Conservation (phyloP, 2,113 vertebrate species). For the Apaloderma vittatum region DNA sequence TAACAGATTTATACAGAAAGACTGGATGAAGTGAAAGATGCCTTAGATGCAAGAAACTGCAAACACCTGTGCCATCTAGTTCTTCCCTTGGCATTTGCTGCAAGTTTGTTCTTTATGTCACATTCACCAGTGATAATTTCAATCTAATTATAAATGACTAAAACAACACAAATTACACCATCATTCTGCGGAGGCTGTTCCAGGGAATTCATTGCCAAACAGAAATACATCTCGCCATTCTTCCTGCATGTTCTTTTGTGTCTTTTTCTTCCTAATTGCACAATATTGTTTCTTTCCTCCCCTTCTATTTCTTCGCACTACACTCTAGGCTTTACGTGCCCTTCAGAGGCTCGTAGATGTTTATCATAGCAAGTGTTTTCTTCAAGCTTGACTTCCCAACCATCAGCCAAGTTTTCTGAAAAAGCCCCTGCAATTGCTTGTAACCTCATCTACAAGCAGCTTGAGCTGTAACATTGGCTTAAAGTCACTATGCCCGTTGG, state of each 20-base stretch:
- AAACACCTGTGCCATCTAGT: constrained; percentile 2
- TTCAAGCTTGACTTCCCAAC: background rate
- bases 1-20: background rate
- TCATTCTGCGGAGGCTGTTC: background rate
- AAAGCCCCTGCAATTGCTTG: background rate
- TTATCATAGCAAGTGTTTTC: background rate
- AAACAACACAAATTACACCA: background rate
- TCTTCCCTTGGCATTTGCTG: background rate
- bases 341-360: background rate
- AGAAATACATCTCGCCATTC: background rate
- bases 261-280: constrained; percentile 20
- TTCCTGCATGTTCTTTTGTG: background rate
- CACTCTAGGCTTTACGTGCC: background rate
- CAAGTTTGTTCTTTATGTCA: constrained; percentile 12
- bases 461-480: constrained; percentile 37
- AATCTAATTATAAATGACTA: constrained; percentile 6
- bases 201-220: background rate
- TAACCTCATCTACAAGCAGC: background rate
- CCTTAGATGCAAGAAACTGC: background rate
- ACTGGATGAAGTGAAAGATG: constrained; percentile 17
- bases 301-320: background rate
- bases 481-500: background rate
- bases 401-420: background rate
- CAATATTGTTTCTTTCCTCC: background rate
- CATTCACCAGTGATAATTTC: background rate